phyloP scores from a whole-genome alignment of 2,888 invertebrate genomes.

The Archips crataeganus region DNA sequence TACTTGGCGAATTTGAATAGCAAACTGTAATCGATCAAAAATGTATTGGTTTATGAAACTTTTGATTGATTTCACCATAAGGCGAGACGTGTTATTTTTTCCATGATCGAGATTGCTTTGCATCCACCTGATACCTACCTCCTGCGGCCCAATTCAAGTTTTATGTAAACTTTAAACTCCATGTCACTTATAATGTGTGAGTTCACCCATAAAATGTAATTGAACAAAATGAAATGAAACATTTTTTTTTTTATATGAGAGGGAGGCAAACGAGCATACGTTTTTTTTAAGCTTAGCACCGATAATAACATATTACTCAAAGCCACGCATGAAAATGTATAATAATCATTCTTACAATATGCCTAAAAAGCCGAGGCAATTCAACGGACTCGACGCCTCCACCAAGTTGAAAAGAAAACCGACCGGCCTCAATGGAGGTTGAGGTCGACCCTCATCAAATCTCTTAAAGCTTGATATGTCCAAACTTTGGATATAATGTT shows the following conservation, averaged over 20 bases:
- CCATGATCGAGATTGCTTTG: too few species aligned
- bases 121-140: too few species aligned
- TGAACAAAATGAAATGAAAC: too few species aligned
- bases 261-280: too few species aligned
- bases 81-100: background rate
- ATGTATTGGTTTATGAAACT: slow-evolving; percentile 24
- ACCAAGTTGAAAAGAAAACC: slow-evolving; percentile 30
- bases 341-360: slow-evolving; percentile 10
- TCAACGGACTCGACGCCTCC: background rate
- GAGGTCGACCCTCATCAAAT: slow-evolving; percentile 31
- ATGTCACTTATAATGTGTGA: too few species aligned
- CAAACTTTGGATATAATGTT: slow-evolving; percentile 35
- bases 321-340: background rate
- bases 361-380: slow-evolving; percentile 5
- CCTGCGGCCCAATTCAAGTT: too few species aligned
- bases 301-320: background rate
- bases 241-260: too few species aligned
- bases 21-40: slow-evolving; percentile 51
- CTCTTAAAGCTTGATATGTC: slow-evolving; percentile 21
- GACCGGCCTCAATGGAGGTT: slow-evolving; percentile 15
- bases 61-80: slow-evolving; percentile 35
- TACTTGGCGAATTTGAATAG: slow-evolving; percentile 32
- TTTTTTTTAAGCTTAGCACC: too few species aligned
- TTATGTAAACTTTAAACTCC: too few species aligned
- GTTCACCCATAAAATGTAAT: too few species aligned